Percentiles rank a stretch among this genome's conserved stretches.
Conservation (phyloP, 2,888 invertebrate genomes). For the Ariolimax columbianus region DNA sequence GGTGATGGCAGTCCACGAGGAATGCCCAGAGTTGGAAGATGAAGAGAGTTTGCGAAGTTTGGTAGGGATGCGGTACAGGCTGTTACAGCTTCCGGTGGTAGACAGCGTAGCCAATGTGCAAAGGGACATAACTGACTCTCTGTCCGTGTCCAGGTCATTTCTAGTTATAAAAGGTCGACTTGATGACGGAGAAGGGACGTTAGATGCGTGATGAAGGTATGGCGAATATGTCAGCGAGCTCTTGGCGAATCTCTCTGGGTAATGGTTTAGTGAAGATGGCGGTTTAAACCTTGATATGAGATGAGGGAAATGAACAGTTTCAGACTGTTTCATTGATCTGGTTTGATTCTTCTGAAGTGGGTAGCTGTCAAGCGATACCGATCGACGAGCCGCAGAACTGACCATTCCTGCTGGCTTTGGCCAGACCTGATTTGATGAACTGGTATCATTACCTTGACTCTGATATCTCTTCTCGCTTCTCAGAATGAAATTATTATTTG, state of each 20-base stretch:
- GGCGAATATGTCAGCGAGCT: background rate
- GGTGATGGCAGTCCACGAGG: conserved; percentile 36
- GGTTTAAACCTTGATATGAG: background rate
- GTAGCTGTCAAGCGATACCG: conserved; percentile 45
- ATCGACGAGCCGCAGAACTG: conserved; percentile 10
- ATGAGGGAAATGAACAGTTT: conserved; percentile 27
- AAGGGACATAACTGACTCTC: conserved; percentile 18
- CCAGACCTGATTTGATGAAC: background rate
- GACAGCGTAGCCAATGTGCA: conserved; percentile 39
- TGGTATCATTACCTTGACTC: background rate
- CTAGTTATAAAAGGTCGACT: background rate
- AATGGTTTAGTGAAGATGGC: background rate
- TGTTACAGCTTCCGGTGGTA: conserved; percentile 41
- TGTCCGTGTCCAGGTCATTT: background rate
- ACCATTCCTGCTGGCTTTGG: background rate
- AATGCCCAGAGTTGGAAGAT: conserved; percentile 17
- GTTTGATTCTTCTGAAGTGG: background rate
- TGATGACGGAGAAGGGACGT: background rate
- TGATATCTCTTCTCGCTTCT: background rate
- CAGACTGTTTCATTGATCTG: conserved; percentile 31
- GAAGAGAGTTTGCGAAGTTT: conserved; percentile 53
- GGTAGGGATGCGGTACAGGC: conserved; percentile 48
- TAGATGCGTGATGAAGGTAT: background rate
- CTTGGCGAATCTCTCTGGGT: background rate
- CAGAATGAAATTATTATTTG: conserved; percentile 31